Base-by-base conservation (phyloP, 1,140 invertebrate genomes). In the Rhagoletis pomonella region DNA sequence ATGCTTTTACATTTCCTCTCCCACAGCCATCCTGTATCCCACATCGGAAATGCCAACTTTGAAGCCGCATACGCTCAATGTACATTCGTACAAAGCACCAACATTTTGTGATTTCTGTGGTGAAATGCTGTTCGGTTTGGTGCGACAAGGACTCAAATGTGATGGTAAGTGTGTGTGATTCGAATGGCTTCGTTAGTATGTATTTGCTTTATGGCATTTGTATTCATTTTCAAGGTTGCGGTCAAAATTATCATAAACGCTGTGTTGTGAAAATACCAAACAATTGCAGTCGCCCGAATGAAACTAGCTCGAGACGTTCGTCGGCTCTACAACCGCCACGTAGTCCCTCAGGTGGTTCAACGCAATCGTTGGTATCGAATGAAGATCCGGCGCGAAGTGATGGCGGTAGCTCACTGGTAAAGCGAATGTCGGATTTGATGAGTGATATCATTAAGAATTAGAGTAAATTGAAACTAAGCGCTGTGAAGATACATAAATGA, bases 21-120 rank as follows among this genome's bases (percentile, higher is more conserved):
- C 6, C 44, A 14, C 96, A 96, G 89, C 95, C 96, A 94, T 94
- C 96, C 89, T 96, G 58, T 93, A 93, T 89, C 91, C 92, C 77
- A 92, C 96, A 90, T 96, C 96, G 90, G 95, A 95, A 91, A 94
- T 95, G 90, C 95, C 96, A 81, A 96, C 94, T 93, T 94, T 98
- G 90, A 95, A 97, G 93, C 98, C 98, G 39, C 98, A 99, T 94
- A 95, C 97, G 88, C 95, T 99, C 73, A 96, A 95, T 89, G 98
- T 99, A 81, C 98, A 99, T 94, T 99, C 98, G 6, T 99, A 99
- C 94, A 99, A 99, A 94, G 96, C 97, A 87, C 99, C 99, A 77
- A 99, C 99, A 87, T 99, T 99, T 95, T 99, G 98, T 94, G 98
- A 99, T 95, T 99, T 99, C 94, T 99, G 99, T 94, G 99, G 99